Conservation (phyloP, 2,113 vertebrate genomes). For the Crocuta crocuta region DNA sequence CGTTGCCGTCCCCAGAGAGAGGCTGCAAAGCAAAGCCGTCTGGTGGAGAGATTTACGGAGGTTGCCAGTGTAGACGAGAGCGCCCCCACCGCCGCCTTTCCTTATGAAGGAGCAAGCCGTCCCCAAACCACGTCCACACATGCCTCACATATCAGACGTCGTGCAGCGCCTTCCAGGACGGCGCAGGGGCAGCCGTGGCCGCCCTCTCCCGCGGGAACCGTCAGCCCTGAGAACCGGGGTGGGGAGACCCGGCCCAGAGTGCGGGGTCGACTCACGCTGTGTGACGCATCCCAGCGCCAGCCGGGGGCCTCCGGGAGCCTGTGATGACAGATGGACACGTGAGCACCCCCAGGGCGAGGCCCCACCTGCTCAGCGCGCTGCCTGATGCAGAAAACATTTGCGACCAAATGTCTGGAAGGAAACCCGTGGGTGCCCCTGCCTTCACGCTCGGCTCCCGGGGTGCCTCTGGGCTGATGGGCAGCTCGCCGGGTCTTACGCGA, state of each 20-base stretch:
- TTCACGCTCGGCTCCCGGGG: background rate
- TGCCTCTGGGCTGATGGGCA: background rate
- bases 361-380: background rate
- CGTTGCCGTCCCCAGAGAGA: conserved; percentile 72
- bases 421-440: fast-evolving
- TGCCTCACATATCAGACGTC: conserved; percentile 78
- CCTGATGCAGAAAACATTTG: fast-evolving
- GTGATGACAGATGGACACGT: fast-evolving
- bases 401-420: background rate
- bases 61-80: conserved; percentile 74
- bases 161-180: conserved; percentile 43
- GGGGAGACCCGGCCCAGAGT: background rate
- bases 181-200: background rate
- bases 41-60: conserved; percentile 80
- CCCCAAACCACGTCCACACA: conserved; percentile 73
- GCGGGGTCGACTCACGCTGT: fast-evolving
- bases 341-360: background rate
- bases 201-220: fast-evolving
- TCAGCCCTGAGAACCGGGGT: fast-evolving
- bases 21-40: conserved; percentile 75
- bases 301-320: background rate
- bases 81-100: conserved; percentile 74
- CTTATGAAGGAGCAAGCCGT: conserved; percentile 83
- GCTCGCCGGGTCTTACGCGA: fast-evolving
- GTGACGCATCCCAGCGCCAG: background rate